Percentiles rank a stretch among this genome's conserved stretches.
These are phyloP conservation scores for Rallus crepitans DNA, from an alignment of 2,797 vertebrate genomes.

Conservation along the genomic window DNA sequence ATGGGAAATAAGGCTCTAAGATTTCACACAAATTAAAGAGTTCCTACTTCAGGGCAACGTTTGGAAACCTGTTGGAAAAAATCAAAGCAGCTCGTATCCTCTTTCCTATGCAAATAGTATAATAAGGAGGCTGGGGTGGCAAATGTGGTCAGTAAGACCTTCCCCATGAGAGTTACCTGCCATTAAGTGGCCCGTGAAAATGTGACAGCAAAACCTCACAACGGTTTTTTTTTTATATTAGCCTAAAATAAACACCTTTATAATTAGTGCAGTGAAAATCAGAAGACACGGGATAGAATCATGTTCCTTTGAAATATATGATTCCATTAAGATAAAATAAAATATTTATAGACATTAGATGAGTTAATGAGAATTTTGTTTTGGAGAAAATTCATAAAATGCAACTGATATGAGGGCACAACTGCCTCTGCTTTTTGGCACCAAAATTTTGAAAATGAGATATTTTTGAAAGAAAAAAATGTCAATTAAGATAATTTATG, in stretches of 20 bases:
- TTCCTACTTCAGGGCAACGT: not conserved
- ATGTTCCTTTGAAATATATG: not conserved
- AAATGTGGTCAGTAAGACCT: not conserved
- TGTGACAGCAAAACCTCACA: not conserved
- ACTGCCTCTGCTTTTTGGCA: not conserved
- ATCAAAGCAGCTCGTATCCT: not conserved
- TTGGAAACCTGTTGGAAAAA: not conserved
- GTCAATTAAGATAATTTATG: not conserved
- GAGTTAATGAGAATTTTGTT: not conserved
- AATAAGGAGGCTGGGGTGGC: not conserved
- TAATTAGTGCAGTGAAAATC: not conserved
- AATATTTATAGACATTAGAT: conserved; percentile 17
- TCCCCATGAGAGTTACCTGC: fast-evolving
- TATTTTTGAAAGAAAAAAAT: not conserved
- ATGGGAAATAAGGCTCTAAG: not conserved
- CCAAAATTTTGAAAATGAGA: not conserved
- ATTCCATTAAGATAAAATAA: conserved; percentile 10
- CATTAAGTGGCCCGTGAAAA: not conserved
- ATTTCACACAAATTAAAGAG: not conserved
- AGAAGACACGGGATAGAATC: not conserved
- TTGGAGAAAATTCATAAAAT: not conserved
- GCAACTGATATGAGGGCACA: not conserved
- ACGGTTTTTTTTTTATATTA: not conserved
- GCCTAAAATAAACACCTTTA: not conserved
- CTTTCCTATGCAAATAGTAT: not conserved